A percentile compares a stretch with the other conserved stretches of the same genome.
These are phyloP conservation scores for Uropetala carovei DNA, from an alignment of 2,888 invertebrate genomes.

Conservation along the genomic window DNA sequence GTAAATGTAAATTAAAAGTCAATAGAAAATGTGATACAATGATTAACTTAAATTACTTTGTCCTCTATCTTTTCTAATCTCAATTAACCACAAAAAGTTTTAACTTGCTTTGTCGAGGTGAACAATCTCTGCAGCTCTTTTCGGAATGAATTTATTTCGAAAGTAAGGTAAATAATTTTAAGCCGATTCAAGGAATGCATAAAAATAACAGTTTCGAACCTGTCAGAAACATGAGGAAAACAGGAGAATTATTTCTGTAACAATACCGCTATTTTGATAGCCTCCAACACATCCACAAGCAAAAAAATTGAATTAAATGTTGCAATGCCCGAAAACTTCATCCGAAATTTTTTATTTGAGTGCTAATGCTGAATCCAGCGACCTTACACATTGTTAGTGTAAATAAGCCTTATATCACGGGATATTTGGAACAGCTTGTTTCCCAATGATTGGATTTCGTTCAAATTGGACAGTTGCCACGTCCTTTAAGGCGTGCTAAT, in stretches of 20 bases:
- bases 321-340: background rate
- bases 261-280: background rate
- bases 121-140: no score
- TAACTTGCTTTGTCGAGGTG: no score
- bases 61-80: no score
- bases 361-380: background rate
- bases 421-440: background rate
- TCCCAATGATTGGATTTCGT: background rate
- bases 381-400: background rate
- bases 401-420: background rate
- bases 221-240: background rate
- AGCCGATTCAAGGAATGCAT: no score
- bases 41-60: no score
- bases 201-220: background rate
- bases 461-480: slow-evolving; percentile 15
- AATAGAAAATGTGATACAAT: no score
- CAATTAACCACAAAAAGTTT: no score
- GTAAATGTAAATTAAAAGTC: no score
- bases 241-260: background rate
- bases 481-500: background rate
- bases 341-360: background rate
- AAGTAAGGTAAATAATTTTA: no score
- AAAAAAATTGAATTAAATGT: background rate
- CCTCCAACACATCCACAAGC: background rate
- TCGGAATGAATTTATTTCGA: no score